Evolutionary conservation across 2,113 vertebrate genomes (phyloP), one percentile per base, ranked within the genome.

Genomic region (Siniperca knerii): DNA sequence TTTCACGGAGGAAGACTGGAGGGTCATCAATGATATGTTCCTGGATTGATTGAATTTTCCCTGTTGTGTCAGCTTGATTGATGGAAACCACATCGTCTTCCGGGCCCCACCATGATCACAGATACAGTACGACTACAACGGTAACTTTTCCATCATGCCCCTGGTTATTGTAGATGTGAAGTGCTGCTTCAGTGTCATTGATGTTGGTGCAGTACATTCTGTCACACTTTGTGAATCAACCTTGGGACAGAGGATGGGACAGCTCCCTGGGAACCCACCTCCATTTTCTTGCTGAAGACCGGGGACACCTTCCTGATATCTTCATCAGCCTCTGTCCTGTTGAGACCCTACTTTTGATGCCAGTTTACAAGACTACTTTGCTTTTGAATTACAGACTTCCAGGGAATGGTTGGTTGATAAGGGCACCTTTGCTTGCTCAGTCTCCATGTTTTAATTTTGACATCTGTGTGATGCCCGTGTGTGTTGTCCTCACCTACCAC

Each of bases 1-100:
- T 81, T 60, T 68, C 29, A 68, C 42, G 29, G 40, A 55, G 29
- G 62, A 68, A 21, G 54, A 69, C 77, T 48, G 37, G 21, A 79
- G 25, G 64, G 55, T 8, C 29, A 54, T 74, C 1, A 5, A 29
- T 72, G 35, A 75, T 62, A 46, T 44, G 46, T 64, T 75, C 20
- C 9, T 48, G 35, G 50, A 72, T 67, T 72, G 29, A 44, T 44
- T 71, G 21, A 40, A 61, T 80, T 67, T 58, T 50, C 20, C 23
- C 15, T 11, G 23, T 52, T 3, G 0, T 66, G 42, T 54, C 23
- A 48, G 37, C 18, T 69, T 87, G 67, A 80, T 54, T 55, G 73
- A 62, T 77, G 74, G 29, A 42, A 44, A 50, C 15, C 29, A 37
- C 48, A 10, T 40, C 0, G 1, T 81, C 74, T 69, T 52, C 20